Conservation (phyloP, 2,113 vertebrate genomes). For the Cacatua alba region DNA sequence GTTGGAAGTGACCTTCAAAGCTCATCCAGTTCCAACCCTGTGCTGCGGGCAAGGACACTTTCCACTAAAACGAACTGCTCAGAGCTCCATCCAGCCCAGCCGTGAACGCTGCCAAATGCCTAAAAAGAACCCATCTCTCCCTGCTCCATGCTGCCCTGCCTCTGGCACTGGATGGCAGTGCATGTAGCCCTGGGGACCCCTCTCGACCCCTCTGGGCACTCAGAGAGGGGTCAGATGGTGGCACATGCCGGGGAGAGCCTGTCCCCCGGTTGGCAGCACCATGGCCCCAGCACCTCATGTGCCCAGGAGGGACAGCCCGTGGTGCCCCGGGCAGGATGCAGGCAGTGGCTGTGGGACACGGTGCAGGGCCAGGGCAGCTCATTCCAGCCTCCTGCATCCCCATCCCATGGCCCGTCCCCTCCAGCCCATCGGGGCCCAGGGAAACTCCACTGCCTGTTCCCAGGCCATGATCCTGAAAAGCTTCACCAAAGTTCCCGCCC, state of each 20-base stretch:
- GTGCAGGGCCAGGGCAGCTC: neutral
- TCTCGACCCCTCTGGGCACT: accelerated
- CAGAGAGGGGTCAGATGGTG: neutral
- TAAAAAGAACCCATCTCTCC: neutral
- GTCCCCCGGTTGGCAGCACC: neutral
- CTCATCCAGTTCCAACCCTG: neutral
- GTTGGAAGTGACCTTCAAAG: neutral
- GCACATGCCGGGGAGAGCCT: neutral
- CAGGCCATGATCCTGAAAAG: neutral
- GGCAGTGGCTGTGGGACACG: accelerated
- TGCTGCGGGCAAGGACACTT: neutral
- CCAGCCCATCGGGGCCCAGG: neutral
- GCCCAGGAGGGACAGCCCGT: accelerated
- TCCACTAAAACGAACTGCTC: neutral
- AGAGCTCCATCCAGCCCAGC: neutral
- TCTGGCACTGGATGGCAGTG: neutral
- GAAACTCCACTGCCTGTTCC: neutral
- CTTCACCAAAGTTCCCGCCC: slow-evolving; percentile 47
- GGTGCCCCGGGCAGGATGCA: neutral
- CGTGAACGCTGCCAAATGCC: neutral
- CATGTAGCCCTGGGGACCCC: accelerated
- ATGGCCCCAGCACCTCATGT: neutral
- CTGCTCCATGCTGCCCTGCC: neutral
- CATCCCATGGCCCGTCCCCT: neutral
- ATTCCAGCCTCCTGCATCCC: accelerated